A percentile compares a stretch with the other conserved stretches of the same genome.
Evolutionary conservation across 2,113 vertebrate genomes (phyloP).

Genomic region (Antechinus stuartii): DNA sequence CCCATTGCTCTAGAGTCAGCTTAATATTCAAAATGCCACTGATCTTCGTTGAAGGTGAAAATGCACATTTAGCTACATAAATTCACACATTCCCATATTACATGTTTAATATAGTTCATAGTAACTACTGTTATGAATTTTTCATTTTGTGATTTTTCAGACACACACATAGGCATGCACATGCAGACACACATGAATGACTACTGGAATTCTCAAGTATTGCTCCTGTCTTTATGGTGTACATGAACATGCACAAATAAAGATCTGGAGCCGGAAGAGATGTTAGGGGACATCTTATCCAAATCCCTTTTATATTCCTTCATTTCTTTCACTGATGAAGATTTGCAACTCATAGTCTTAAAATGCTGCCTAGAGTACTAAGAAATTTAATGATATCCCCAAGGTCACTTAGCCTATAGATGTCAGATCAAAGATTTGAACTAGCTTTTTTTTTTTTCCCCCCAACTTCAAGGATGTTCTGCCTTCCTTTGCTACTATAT

Average conservation of each 20-base stretch:
- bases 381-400: neutral
- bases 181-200: neutral
- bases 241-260: neutral
- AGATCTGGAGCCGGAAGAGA: neutral
- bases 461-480: neutral
- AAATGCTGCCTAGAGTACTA: neutral
- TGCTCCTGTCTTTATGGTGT: neutral
- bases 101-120: neutral
- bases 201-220: neutral
- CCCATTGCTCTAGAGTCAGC: neutral
- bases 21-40: neutral
- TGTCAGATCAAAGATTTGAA: neutral
- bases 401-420: neutral
- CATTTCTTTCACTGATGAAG: neutral
- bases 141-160: neutral
- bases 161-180: neutral
- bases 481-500: neutral
- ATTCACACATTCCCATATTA: neutral
- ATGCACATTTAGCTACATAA: neutral
- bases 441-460: neutral
- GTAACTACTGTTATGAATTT: neutral
- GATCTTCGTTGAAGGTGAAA: neutral
- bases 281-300: neutral
- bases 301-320: neutral
- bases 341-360: neutral